A percentile compares a stretch with the other conserved stretches of the same genome.
These are phyloP conservation scores for Lepus timidus DNA, from an alignment of 2,113 vertebrate species.

Conservation along the genomic window DNA sequence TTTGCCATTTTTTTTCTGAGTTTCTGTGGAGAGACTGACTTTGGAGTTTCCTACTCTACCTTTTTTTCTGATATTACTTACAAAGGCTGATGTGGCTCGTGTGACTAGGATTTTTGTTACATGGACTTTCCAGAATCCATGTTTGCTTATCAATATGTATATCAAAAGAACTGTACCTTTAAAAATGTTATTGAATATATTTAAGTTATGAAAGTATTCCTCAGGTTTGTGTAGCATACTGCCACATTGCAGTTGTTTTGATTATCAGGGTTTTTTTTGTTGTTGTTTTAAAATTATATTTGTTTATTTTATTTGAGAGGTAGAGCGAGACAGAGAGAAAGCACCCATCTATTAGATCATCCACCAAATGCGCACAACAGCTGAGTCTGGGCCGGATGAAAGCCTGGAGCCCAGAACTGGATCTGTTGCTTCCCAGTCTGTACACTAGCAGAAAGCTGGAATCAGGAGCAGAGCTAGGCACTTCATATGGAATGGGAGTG, in stretches of 20 bases:
- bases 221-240: background rate
- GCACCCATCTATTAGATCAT: no score
- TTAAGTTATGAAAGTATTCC: conserved; percentile 20
- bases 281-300: no score
- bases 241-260: background rate
- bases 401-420: no score
- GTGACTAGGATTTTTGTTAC: background rate
- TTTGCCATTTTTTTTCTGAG: background rate
- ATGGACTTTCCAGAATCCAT: background rate
- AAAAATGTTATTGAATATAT: conserved; percentile 28
- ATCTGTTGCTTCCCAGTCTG: no score
- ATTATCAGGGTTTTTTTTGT: background rate
- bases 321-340: no score
- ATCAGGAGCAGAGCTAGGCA: no score
- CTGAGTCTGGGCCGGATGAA: no score
- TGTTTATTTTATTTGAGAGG: no score
- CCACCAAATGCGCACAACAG: no score
- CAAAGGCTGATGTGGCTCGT: background rate
- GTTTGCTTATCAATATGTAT: background rate
- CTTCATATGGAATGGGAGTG: no score
- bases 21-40: background rate
- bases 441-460: no score
- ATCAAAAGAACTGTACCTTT: background rate
- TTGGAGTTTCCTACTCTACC: background rate
- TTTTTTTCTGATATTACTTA: background rate